Conservation (phyloP, 2,113 vertebrate genomes). For the Lagenorhynchus albirostris region DNA sequence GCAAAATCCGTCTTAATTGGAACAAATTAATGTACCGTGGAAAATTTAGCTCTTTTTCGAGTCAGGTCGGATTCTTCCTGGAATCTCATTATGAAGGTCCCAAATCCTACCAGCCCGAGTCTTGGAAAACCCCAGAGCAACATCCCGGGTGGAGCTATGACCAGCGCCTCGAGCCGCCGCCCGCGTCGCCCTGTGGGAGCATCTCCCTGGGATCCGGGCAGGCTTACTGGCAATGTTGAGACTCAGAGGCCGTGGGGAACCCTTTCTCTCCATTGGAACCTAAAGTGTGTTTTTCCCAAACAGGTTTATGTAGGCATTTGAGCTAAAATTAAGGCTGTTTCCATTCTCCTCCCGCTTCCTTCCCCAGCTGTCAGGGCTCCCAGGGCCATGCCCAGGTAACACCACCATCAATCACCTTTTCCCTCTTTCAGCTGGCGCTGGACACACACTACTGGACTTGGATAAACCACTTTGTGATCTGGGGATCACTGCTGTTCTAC, state of each 20-base stretch:
- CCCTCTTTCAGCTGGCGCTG: constrained; percentile 88
- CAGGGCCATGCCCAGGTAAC: background rate
- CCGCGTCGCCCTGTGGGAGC: too few relatives aligned
- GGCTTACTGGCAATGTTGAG: too few relatives aligned
- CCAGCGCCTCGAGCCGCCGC: accelerated
- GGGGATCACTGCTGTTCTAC: constrained; percentile 97
- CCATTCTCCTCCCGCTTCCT: accelerated
- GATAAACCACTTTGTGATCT: constrained; percentile 99
- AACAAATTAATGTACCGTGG: background rate
- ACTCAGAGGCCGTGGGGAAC: accelerated
- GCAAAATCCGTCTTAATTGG: background rate
- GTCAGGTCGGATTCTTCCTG: accelerated
- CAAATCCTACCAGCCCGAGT: background rate
- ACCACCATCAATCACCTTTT: background rate
- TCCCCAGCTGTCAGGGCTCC: background rate
- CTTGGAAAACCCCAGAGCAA: background rate
- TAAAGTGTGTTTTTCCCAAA: background rate
- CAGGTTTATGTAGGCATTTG: accelerated
- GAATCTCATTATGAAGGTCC: background rate
- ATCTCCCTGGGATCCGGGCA: accelerated
- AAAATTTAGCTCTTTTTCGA: background rate
- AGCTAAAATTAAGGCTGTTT: background rate
- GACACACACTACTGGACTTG: constrained; percentile 99
- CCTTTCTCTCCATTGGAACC: background rate
- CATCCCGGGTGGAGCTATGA: background rate